Base-by-base conservation (phyloP, 2,888 invertebrate genomes). In the Galeruca laticollis region DNA sequence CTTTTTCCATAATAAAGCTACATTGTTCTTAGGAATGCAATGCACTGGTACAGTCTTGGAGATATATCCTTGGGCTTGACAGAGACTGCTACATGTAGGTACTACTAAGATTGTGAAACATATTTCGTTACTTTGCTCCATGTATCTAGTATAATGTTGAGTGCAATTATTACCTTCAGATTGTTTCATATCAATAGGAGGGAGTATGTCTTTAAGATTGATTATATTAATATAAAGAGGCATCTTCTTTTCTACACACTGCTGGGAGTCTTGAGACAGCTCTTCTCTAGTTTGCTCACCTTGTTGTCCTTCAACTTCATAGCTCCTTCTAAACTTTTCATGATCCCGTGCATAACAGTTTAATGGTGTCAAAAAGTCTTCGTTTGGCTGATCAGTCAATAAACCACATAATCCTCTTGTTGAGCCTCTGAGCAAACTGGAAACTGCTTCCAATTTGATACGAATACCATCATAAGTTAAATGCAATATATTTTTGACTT, bases 401-500 rank as follows among this genome's bases (percentile, higher is more conserved):
- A 87, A 87, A 9, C 93, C 93, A 78, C 92, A 93, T 47, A 93
- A 86, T 71, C 93, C 93, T 69, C 88, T 86, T 43, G 89, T 85
- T 54, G 87, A 84, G 72, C 87, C 88, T 40, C 90, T 88, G 83
- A 89, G 88, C 33, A 86, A 79, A 43, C 84, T 80, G 70, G 81
- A 68, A 52, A 72, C 73, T 13, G 77, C 73, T 43, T 84, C 75
- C 5, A 80, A 15, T 74, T 88, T 87, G n/a, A 89, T 77, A 49
- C 89, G 87, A 70, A 87, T 77, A 20, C 92, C 92, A 76, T 93
- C 91, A 79, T 87, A 91, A 74, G 87, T 81, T 1, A 88, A 78
- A 20, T 88, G 85, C 62, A 91, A 84, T 35, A 86, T 86, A 60
- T 88, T 78, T 69, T 84, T 80, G 77, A 92, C 80, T 75, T 87